Evolutionary conservation across 2,888 invertebrate genomes (phyloP), one percentile per base, ranked within the genome.

Genomic region (Calliphora vomitoria): DNA sequence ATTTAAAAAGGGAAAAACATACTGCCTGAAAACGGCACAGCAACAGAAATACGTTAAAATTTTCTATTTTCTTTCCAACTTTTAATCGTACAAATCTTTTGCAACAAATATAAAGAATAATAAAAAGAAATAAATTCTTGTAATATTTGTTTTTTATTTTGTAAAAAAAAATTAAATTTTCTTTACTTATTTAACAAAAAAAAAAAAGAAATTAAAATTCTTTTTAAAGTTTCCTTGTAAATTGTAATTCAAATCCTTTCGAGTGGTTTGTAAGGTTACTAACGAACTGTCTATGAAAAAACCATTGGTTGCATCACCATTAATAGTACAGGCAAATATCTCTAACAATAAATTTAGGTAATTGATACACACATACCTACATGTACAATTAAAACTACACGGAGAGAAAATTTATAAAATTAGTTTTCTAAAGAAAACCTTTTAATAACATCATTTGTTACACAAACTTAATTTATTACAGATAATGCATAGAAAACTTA

Each of bases 1-100:
- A 58, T 87, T 87, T 82, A 53, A 82, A 75, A 85, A 72, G n/a
- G 60, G 18, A 58, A 44, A 50, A 74, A 60, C n/a, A 20, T 71
- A 81, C 50, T 53, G 47, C 35, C 71, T 72, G 31, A 74, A 68
- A 58, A 75, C 55, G 13, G 35, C 62, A 35, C 62, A 35, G 47
- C 31, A 75, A 58, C 47, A 66, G 38, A 74, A 68, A 44, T 53
- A 58, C 58, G 58, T 58, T 20, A 11, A 47, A 10, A 53, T 47
- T 35, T 66, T 68, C 3, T 13, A 15, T 60, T 58, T 13, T 58
- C 72, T 35, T 64, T 15, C 8, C 4, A 44, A 55, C 18, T 4
- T 62, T 62, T 20, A 50, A 71, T 38, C n/a, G 50, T 62, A n/a
- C 53, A 47, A 47, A 8, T 55, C 6, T 35, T 62, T 35, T 38